Base-by-base conservation (phyloP, 2,888 invertebrate genomes). In the Drosophila tripunctata region DNA sequence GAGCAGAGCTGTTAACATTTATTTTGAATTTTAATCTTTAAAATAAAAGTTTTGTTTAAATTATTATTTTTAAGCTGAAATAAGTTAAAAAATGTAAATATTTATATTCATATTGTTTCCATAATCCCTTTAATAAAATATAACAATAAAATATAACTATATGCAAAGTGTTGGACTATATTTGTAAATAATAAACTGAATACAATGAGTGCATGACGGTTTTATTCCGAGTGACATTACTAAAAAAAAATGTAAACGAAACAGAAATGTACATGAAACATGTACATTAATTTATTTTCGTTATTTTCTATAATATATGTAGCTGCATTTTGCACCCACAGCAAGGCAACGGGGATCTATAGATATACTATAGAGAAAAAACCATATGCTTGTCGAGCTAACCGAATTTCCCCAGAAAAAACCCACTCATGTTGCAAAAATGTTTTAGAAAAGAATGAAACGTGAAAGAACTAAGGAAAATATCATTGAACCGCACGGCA, bases 381-480 rank as follows among this genome's bases (percentile, higher is more conserved):
- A 50, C 60, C 75, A 73, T 65, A 73, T 75, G 71, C 54, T 60
- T n/a, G 51, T 24, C 71, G 47, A 61, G 47, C 69, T 69, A 74
- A 62, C 70, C 60, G 85, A 81, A 87, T 87, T 81, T 81, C 78
- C 68, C 72, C 62, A 69, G 78, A 81, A 86, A 81, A 76, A 84
- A 67, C 60, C 81, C 65, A 87, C 81, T 87, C 87, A 81, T 75
- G 87, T 71, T 81, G 87, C 69, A 84, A 87, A 81, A 69, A 81
- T 81, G 67, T 78, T 62, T 54, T 27, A 44, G 24, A 35, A 51
- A 51, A 43, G 31, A 51, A 35, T 72, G 61, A 72, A 61, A 70
- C 71, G 57, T 51, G 52, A 69, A 75, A 70, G 62, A 74, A 75
- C 61, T 68, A 56, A 67, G 54, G 58, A 57, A 74, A 77, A 79